Evolutionary conservation across 2,113 vertebrate genomes (phyloP), one percentile per base, ranked within the genome.

Genomic region (Amphiprion percula): DNA sequence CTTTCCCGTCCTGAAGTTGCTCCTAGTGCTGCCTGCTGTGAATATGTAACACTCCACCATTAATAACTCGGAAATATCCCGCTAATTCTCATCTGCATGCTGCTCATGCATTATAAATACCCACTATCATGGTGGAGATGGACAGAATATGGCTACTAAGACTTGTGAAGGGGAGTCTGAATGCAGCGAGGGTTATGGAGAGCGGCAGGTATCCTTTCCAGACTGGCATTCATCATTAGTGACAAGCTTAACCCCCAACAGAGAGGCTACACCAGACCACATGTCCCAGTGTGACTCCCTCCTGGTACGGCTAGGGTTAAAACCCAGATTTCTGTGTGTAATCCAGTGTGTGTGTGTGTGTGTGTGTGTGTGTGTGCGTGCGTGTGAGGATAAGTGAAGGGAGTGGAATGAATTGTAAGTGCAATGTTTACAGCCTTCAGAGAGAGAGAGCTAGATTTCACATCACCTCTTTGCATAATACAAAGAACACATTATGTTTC

Each of bases 51-150:
- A 78, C 62, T 54, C 15, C 37, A 11, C 78, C 79, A 85, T 87
- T 87, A 89, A 87, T 83, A 89, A 91, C 83, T 60, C 39, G 19
- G 65, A 80, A 79, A 74, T 60, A 86, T 77, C 69, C 77, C 68
- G 79, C 41, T 88, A 88, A 91, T 87, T 82, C 84, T 83, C 82
- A 91, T 91, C 77, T 81, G 78, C 78, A 61, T 59, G 77, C 75
- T 68, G 15, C 77, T 90, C 84, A 88, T 87, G 75, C 72, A 91
- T 91, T 76, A 90, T 89, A 76, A 86, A 89, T 77, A 80, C 23
- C 60, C 44, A 52, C 68, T 59, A 24, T 46, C 60, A 39, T 58
- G 55, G 61, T 19, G 76, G 60, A 88, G 83, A 87, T 52, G 79
- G 82, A 91, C 85, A 87, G 74, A 69, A 80, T 66, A 84, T 68